phyloP scores from a whole-genome alignment of 2,888 invertebrate species.

The Troglohyphantes excavatus region DNA sequence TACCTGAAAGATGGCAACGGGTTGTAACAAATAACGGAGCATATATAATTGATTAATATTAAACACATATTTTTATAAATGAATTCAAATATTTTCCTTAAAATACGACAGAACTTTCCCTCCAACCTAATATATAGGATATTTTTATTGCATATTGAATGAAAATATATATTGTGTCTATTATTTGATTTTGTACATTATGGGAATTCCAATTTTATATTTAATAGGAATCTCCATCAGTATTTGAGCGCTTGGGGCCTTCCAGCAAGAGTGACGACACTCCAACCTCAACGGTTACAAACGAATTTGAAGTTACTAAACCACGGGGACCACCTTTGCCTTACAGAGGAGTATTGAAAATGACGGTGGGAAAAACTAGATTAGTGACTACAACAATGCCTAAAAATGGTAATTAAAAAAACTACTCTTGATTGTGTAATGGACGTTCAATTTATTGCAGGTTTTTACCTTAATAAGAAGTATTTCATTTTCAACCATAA shows the following conservation, averaged over 20 bases:
- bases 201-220: too few relatives aligned
- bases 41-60: too few relatives aligned
- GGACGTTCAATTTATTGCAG: background rate
- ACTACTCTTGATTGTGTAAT: background rate
- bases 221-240: too few relatives aligned
- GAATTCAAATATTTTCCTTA: too few relatives aligned
- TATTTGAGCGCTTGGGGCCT: slow-evolving; percentile 74
- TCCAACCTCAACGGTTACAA: slow-evolving; percentile 58
- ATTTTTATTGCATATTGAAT: too few relatives aligned
- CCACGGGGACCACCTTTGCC: slow-evolving; percentile 43
- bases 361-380: slow-evolving; percentile 59
- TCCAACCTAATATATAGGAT: too few relatives aligned
- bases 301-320: slow-evolving; percentile 15
- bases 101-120: too few relatives aligned
- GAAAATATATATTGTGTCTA: too few relatives aligned
- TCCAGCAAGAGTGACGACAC: slow-evolving; percentile 56
- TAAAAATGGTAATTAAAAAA: slow-evolving; percentile 19
- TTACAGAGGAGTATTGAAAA: slow-evolving; percentile 76
- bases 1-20: too few relatives aligned
- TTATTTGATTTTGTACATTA: too few relatives aligned
- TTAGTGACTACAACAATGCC: slow-evolving; percentile 31
- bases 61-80: too few relatives aligned
- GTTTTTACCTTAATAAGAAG: background rate
- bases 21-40: too few relatives aligned
- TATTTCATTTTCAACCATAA: background rate